These are phyloP conservation scores for Dolichomitus sp. DNA, from an alignment of 2,888 invertebrate genomes.

Conservation along the genomic window DNA sequence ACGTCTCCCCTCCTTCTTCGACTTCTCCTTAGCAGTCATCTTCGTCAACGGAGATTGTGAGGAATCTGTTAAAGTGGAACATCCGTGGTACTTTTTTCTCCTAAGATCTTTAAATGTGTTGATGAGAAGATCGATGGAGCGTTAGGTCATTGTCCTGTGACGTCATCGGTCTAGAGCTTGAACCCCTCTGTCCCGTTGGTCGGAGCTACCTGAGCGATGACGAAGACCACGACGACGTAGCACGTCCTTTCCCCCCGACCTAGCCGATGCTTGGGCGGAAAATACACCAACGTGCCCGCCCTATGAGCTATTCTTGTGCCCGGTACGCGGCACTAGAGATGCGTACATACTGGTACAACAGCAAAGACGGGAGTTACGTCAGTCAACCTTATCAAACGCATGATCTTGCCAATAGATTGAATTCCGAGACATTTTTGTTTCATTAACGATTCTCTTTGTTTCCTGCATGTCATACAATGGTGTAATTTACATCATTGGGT, in stretches of 20 bases:
- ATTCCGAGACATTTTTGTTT: not conserved
- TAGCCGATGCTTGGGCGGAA: slow-evolving; percentile 16
- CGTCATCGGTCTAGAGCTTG: slow-evolving; percentile 3
- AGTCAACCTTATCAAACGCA: slow-evolving; percentile 27
- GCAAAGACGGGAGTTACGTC: slow-evolving; percentile 11
- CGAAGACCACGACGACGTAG: slow-evolving; percentile 1
- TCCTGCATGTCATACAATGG: not conserved
- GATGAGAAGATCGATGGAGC: not conserved
- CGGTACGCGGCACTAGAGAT: slow-evolving; percentile 14
- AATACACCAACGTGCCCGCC: slow-evolving; percentile 23
- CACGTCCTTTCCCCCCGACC: slow-evolving; percentile 16
- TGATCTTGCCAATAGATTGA: slow-evolving; percentile 1
- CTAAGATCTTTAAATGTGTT: not conserved
- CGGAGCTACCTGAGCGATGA: slow-evolving; percentile 11
- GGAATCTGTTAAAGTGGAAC: slow-evolving; percentile 2
- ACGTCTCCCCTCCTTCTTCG: not conserved
- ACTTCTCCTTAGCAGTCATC: not conserved
- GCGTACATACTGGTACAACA: not conserved
- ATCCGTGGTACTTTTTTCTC: not conserved
- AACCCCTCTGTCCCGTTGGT: not conserved
- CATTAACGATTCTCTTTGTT: not conserved
- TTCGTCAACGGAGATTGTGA: slow-evolving; percentile 12
- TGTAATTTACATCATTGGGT: not conserved
- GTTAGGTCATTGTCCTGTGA: slow-evolving; percentile 23
- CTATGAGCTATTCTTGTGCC: slow-evolving; percentile 11